phyloP scores from a whole-genome alignment of 2,797 vertebrate genomes.

The Carcharodon carcharias region DNA sequence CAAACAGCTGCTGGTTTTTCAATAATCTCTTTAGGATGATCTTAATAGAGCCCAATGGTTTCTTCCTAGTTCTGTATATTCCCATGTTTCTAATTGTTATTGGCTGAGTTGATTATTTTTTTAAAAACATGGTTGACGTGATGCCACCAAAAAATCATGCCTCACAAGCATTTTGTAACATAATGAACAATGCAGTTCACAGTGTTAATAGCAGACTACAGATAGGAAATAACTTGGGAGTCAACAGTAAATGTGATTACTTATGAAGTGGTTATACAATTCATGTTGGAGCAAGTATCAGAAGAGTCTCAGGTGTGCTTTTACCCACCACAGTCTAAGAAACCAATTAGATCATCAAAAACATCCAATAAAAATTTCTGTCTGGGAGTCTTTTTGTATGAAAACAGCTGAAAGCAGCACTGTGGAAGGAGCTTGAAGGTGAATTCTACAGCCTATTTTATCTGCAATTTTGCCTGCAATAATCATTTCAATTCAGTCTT shows the following conservation, averaged over 20 bases:
- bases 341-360: slow-evolving; percentile 19
- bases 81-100: background rate
- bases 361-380: background rate
- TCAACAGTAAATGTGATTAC: background rate
- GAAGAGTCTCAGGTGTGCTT: background rate
- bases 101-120: background rate
- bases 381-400: background rate
- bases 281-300: background rate
- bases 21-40: background rate
- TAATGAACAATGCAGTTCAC: background rate
- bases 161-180: background rate
- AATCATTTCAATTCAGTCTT: background rate
- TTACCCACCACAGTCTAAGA: slow-evolving; percentile 10
- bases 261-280: background rate
- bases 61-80: background rate
- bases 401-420: slow-evolving; percentile 22
- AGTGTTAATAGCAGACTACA: background rate
- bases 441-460: background rate
- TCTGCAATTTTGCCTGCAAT: too few relatives aligned
- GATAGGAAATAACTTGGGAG: background rate
- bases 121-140: background rate
- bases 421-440: background rate
- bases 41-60: background rate
- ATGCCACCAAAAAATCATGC: background rate
- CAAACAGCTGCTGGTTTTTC: too few relatives aligned